phyloP scores from a whole-genome alignment of 2,888 invertebrate species.

The Gasteruption jaculator region DNA sequence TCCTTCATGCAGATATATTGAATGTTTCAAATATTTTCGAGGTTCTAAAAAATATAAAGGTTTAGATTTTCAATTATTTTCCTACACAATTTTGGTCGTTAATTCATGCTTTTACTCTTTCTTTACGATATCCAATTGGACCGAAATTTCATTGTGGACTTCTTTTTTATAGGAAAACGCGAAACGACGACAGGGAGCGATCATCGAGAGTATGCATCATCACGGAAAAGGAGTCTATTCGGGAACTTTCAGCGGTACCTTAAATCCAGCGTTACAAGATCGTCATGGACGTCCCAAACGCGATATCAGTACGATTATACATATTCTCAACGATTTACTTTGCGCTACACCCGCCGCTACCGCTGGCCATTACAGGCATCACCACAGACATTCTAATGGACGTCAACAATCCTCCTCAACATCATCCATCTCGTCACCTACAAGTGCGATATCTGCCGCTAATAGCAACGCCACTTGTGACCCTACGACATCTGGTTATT shows the following conservation, averaged over 20 bases:
- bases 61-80: too few species aligned
- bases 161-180: conserved; percentile 42
- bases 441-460: conserved; percentile 20
- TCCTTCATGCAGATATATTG: too few species aligned
- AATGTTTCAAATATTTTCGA: too few species aligned
- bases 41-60: too few species aligned
- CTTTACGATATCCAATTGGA: too few species aligned
- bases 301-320: conserved; percentile 92
- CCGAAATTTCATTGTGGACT: too few species aligned
- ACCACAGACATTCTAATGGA: conserved; percentile 40
- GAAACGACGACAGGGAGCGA: conserved; percentile 64
- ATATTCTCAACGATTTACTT: conserved; percentile 89
- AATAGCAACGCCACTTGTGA: conserved; percentile 21
- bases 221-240: conserved; percentile 94
- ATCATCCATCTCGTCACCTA: conserved; percentile 20
- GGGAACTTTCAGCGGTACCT: conserved; percentile 91
- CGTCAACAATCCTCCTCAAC: conserved; percentile 36
- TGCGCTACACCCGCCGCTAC: conserved; percentile 73
- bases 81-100: too few species aligned
- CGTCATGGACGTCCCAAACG: conserved; percentile 85
- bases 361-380: conserved; percentile 44
- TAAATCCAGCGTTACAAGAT: conserved; percentile 91
- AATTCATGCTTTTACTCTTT: too few species aligned
- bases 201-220: conserved; percentile 89
- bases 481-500: conserved; percentile 31